A percentile compares a stretch with the other conserved stretches of the same genome.
Evolutionary conservation across 2,113 vertebrate genomes (phyloP).

Genomic region (Pangasianodon hypophthalmus): DNA sequence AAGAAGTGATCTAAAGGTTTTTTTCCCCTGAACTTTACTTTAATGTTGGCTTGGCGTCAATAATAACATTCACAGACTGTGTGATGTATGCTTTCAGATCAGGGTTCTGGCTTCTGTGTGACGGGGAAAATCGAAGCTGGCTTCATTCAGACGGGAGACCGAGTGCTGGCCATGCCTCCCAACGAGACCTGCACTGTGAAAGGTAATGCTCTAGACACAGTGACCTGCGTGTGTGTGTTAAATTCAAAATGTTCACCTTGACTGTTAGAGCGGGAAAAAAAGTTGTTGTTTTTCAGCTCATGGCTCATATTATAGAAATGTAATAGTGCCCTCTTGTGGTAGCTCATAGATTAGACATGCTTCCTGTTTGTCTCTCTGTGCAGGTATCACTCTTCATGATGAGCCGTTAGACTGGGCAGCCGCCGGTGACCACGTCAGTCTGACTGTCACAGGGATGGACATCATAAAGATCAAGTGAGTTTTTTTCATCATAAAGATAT

Average conservation of each 20-base stretch:
- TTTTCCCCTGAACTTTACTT: not conserved
- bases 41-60: not conserved
- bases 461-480: constrained; percentile 96
- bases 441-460: constrained; percentile 97
- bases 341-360: not conserved
- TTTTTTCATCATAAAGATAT: no score
- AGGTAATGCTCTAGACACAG: constrained; percentile 74
- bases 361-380: constrained; percentile 72
- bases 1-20: not conserved
- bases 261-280: not conserved
- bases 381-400: constrained; percentile 93
- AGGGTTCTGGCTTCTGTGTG: constrained; percentile 97
- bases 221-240: not conserved
- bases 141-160: constrained; percentile 89
- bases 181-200: constrained; percentile 97
- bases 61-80: not conserved
- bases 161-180: constrained; percentile 90
- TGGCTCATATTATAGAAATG: not conserved
- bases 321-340: constrained; percentile 64
- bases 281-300: not conserved
- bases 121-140: constrained; percentile 98
- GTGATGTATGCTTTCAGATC: constrained; percentile 75
- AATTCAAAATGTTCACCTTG: not conserved
- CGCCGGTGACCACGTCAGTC: constrained; percentile 95
- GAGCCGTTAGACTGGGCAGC: constrained; percentile 95